Conservation (phyloP, 2,888 invertebrate species). For the Ypsolopha sequella region DNA sequence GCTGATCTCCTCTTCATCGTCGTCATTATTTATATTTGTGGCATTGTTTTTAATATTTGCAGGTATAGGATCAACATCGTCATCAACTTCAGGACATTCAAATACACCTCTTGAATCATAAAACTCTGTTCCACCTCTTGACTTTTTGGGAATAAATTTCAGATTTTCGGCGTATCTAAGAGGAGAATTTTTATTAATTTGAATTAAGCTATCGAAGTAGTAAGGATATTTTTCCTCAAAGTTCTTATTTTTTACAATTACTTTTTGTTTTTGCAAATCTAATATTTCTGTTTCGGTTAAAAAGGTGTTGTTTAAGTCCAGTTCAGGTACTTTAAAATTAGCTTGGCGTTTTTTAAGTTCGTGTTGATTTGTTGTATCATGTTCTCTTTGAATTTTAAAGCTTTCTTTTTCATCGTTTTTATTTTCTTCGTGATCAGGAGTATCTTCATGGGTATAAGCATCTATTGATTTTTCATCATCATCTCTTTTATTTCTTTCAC, state of each 20-base stretch:
- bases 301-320: conserved; percentile 38
- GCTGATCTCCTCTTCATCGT: conserved; percentile 24
- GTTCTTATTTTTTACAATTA: conserved; percentile 14
- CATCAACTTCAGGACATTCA: conserved; percentile 67
- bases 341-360: conserved; percentile 34
- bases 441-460: neutral
- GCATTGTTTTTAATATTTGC: conserved; percentile 48
- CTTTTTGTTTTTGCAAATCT: conserved; percentile 24
- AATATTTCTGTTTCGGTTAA: conserved; percentile 29
- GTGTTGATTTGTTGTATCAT: conserved; percentile 16
- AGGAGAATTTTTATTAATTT: conserved; percentile 69
- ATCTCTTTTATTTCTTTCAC: conserved; percentile 14
- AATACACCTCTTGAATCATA: conserved; percentile 73
- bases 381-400: neutral
- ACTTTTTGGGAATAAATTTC: conserved; percentile 73
- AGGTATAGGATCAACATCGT: conserved; percentile 67
- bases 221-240: conserved; percentile 74
- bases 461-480: neutral
- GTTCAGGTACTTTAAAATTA: conserved; percentile 37
- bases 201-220: conserved; percentile 53
- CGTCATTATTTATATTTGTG: conserved; percentile 26
- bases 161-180: conserved; percentile 77
- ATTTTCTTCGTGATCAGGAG: conserved; percentile 5
- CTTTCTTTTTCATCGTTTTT: neutral
- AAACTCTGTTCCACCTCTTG: conserved; percentile 76